Percentiles rank a stretch among this genome's conserved stretches.
phyloP scores from a whole-genome alignment of 1,140 invertebrate genomes.

The Microplitis mediator region DNA sequence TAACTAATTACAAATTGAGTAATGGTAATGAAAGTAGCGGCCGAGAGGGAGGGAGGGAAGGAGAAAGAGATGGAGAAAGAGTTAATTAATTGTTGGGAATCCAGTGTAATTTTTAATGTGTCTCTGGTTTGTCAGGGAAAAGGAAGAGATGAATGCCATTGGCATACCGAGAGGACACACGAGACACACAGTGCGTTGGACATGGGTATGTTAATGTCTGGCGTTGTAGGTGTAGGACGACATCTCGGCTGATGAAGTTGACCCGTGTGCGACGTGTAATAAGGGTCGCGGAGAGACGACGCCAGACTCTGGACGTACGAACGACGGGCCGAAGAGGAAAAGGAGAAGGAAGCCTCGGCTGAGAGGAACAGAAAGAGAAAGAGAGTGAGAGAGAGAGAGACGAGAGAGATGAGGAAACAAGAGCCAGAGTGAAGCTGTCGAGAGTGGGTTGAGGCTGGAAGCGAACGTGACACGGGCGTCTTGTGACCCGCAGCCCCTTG shows the following conservation, averaged over 20 bases:
- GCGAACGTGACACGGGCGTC: constrained; percentile 59
- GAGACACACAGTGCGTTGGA: background rate
- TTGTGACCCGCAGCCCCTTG: constrained; percentile 43
- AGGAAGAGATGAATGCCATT: constrained; percentile 21
- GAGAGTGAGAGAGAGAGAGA: constrained; percentile 35
- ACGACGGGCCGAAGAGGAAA: constrained; percentile 14
- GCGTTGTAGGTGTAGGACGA: constrained; percentile 7
- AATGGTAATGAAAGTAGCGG: background rate
- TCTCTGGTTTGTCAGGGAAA: constrained; percentile 8
- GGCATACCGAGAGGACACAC: constrained; percentile 23
- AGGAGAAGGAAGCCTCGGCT: background rate
- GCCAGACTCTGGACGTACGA: constrained; percentile 8
- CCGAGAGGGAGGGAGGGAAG: constrained; percentile 25
- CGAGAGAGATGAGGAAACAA: constrained; percentile 31
- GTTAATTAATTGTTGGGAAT: background rate
- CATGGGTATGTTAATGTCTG: constrained; percentile 21
- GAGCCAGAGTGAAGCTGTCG: constrained; percentile 30
- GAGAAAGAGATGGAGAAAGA: constrained; percentile 1
- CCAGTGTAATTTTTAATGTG: constrained; percentile 9
- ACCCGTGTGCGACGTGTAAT: constrained; percentile 20
- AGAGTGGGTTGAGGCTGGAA: constrained; percentile 53
- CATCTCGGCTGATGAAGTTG: constrained; percentile 21
- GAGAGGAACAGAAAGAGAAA: constrained; percentile 9
- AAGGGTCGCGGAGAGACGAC: background rate
- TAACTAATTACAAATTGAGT: constrained; percentile 19